Percentiles rank a stretch among this genome's conserved stretches.
These are phyloP conservation scores for Gouania willdenowi DNA, from an alignment of 2,797 vertebrate species.

Conservation along the genomic window DNA sequence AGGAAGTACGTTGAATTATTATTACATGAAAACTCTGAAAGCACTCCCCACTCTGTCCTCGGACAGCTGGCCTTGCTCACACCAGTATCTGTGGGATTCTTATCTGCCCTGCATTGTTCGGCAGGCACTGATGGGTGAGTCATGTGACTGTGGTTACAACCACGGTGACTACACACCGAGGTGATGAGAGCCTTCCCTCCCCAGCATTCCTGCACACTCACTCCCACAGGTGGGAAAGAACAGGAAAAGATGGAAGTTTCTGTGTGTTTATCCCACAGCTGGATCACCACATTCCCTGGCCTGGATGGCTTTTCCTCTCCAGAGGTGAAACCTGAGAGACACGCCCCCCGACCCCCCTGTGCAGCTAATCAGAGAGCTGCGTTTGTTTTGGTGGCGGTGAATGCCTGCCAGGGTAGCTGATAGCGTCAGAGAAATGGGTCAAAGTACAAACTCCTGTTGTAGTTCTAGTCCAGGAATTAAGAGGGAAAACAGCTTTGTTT, in stretches of 20 bases:
- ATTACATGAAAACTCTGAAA: constrained; percentile 12
- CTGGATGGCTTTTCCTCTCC: constrained; percentile 29
- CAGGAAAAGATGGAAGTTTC: constrained; percentile 36
- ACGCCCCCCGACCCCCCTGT: constrained; percentile 23
- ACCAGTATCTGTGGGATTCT: constrained; percentile 11
- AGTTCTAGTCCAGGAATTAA: constrained; percentile 10
- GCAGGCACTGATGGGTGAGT: constrained; percentile 13
- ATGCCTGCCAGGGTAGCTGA: constrained; percentile 54
- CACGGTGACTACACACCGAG: constrained; percentile 7
- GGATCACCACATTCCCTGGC: constrained; percentile 35
- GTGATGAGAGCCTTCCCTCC: constrained; percentile 30
- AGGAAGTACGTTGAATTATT: constrained; percentile 17
- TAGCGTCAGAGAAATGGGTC: constrained; percentile 58
- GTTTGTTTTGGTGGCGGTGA: constrained; percentile 63
- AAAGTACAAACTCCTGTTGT: constrained; percentile 61
- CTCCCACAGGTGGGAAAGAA: constrained; percentile 62
- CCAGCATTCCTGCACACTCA: constrained; percentile 46
- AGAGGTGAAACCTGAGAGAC: constrained; percentile 31
- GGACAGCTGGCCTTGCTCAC: constrained; percentile 1
- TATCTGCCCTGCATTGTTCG: constrained; percentile 25
- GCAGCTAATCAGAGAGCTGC: constrained; percentile 55
- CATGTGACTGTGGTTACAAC: constrained; percentile 20
- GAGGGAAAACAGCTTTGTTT: constrained; percentile 21
- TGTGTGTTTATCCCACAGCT: constrained; percentile 55
- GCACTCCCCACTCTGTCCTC: constrained; percentile 2